A percentile compares a stretch with the other conserved stretches of the same genome.
Conservation (phyloP, 2,113 vertebrate species). For the Pholis gunnellus region DNA sequence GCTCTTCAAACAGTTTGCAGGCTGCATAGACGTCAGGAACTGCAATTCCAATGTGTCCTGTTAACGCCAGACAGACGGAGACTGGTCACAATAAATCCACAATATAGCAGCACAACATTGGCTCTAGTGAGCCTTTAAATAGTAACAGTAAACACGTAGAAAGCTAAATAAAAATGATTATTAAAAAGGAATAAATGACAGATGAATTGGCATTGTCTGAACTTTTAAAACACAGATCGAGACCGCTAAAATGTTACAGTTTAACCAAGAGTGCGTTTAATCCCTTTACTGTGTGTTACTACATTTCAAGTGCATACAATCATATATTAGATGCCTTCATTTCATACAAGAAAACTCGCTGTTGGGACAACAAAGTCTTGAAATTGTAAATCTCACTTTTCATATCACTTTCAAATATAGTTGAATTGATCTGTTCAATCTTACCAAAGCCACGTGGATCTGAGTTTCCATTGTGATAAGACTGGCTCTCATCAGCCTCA, state of each 20-base stretch:
- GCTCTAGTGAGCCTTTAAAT: background rate
- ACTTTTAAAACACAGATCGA: background rate
- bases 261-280: background rate
- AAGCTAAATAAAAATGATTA: background rate
- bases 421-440: background rate
- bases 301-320: background rate
- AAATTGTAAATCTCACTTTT: background rate
- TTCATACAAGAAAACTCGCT: background rate
- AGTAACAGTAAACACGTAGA: background rate
- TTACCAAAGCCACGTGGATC: slow-evolving; percentile 97
- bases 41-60: slow-evolving; percentile 97
- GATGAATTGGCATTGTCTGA: background rate
- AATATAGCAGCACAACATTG: background rate
- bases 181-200: background rate
- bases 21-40: slow-evolving; percentile 94
- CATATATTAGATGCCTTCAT: background rate
- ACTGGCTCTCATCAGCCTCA: slow-evolving; percentile 89
- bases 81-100: background rate
- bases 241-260: background rate
- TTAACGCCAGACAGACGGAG: background rate
- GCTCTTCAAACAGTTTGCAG: slow-evolving; percentile 95
- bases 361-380: background rate
- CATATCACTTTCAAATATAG: background rate
- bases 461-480: slow-evolving; percentile 97
- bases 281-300: background rate